Evolutionary conservation across 2,797 vertebrate species (phyloP).

Genomic region (Acipenser ruthenus): DNA sequence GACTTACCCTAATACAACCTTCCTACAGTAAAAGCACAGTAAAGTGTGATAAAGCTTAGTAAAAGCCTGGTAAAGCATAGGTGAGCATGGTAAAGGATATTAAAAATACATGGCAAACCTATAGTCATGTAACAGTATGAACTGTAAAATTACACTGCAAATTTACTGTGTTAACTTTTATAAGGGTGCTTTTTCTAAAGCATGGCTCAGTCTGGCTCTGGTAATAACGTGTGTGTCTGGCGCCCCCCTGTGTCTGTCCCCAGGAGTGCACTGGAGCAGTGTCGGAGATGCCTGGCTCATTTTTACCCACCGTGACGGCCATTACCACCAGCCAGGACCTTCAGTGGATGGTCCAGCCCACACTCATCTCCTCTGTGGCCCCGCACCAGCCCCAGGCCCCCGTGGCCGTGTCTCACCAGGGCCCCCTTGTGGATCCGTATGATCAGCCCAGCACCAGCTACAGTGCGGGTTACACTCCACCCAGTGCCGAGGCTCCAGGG

Average conservation of each 20-base stretch:
- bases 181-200: too few species aligned
- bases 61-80: too few species aligned
- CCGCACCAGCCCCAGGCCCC: constrained; percentile 61
- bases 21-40: too few species aligned
- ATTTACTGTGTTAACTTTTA: too few species aligned
- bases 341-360: constrained; percentile 96
- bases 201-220: too few species aligned
- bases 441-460: constrained; percentile 87
- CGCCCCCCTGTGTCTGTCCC: constrained; percentile 27
- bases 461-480: constrained; percentile 52
- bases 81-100: too few species aligned
- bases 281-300: constrained; percentile 89
- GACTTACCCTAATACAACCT: too few species aligned
- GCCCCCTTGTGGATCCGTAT: constrained; percentile 73
- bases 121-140: too few species aligned
- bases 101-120: too few species aligned
- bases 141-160: too few species aligned
- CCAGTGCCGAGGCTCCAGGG: constrained; percentile 49
- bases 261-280: constrained; percentile 82
- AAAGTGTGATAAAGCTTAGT: not conserved
- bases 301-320: constrained; percentile 93
- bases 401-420: constrained; percentile 58
- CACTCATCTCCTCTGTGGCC: constrained; percentile 89
- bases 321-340: constrained; percentile 96
- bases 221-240: constrained; percentile 26